phyloP scores from a whole-genome alignment of 2,797 vertebrate species.

The Threskiornis aethiopicus region DNA sequence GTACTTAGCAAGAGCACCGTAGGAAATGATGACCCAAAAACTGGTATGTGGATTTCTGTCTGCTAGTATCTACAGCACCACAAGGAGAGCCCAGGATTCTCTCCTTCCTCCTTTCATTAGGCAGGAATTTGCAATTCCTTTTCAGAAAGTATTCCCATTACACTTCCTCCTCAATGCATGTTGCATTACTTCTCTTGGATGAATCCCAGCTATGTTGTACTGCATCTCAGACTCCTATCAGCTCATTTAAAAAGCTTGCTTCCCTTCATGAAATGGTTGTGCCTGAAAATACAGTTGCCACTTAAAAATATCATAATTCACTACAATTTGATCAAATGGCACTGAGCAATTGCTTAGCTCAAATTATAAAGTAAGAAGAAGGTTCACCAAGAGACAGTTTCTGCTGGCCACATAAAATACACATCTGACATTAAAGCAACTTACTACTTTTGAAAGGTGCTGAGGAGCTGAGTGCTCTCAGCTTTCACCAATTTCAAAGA shows the following conservation, averaged over 20 bases:
- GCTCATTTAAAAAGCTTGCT: neutral
- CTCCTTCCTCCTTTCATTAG: neutral
- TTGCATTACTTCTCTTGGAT: neutral
- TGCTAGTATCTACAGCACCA: neutral
- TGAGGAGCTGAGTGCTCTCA: neutral
- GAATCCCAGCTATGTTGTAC: neutral
- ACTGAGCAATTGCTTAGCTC: neutral
- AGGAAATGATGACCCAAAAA: constrained; percentile 12
- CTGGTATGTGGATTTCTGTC: neutral
- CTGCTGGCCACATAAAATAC: neutral
- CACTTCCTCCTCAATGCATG: neutral
- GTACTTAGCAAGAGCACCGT: neutral
- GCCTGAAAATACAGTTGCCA: neutral
- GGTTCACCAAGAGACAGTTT: neutral
- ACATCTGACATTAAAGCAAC: neutral
- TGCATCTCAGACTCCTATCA: neutral
- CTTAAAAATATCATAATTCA: neutral
- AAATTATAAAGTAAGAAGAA: neutral
- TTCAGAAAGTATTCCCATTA: neutral
- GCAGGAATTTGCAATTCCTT: neutral
- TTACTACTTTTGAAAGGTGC: neutral
- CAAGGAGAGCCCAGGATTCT: neutral
- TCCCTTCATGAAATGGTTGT: neutral
- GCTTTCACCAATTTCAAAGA: neutral
- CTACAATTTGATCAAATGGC: neutral